Base-by-base conservation (phyloP, 2,888 invertebrate genomes). In the Aleiodes testaceus region DNA sequence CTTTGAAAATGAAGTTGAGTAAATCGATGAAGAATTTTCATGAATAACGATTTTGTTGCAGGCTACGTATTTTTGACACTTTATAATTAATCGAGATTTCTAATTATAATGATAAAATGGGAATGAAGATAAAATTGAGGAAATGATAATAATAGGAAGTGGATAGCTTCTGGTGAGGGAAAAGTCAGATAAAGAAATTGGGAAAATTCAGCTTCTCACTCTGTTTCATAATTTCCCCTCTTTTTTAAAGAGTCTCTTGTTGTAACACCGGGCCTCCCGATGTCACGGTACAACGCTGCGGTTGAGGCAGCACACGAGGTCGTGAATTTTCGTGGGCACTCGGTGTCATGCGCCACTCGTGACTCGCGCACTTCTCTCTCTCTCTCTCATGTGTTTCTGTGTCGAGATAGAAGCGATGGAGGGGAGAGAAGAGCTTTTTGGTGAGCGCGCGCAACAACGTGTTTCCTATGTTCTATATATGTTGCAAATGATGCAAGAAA, bases 341-440 rank as follows among this genome's bases (percentile, higher is more conserved):
- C 73, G 74, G 73, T 67, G 63, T 18, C 75, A 75, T 78, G 77
- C 77, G 76, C 78, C 70, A 76, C 53, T 66, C 69, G 72, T 65
- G 53, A 65, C 68, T 52, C 26, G 70, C 74, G 66, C 68, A 71
- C 69, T 72, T 63, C 5, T 2, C 5, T 26, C 69, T 59, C 72
- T 69, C 66, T 69, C 64, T 50, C 44, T 64, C 12, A 26, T 20
- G 12, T 22, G 18, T 12, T 55, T 53, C 9, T 5, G 36, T 59
- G 22, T 18, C 55, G 42, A 70, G 66, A 16, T 45, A 59, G 26
- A 49, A 44, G 50, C 49, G 55, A 49, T 42, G 49, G 65, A 22
- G 69, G 66, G 26, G 26, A 0, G 26, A 26, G n/a, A 44, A 22
- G 55, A 47, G 66, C 53, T 53, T 44, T 55, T 63, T 22, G 26